Conservation (phyloP, 2,113 vertebrate genomes). For the Agapornis roseicollis region DNA sequence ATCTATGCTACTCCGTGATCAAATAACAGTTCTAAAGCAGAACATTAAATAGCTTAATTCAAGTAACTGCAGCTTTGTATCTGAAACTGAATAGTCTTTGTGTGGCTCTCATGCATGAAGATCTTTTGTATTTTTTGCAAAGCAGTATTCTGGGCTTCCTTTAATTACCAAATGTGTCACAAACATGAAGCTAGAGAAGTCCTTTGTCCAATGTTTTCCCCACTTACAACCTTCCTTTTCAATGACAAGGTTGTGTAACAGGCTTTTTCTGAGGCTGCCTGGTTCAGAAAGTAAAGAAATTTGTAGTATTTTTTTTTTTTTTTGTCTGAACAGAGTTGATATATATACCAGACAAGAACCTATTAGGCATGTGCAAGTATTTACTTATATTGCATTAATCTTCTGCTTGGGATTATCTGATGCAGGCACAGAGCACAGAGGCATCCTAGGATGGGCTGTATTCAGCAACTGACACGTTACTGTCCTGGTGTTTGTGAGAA, state of each 20-base stretch:
- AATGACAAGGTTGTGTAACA: not conserved
- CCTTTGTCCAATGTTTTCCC: not conserved
- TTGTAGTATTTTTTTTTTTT: not conserved
- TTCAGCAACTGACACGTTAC: not conserved
- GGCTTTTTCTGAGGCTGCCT: not conserved
- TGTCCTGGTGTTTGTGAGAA: not conserved
- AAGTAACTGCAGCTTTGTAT: not conserved
- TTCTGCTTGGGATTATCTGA: not conserved
- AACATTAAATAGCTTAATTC: conserved; percentile 12
- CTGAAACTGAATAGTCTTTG: conserved; percentile 1
- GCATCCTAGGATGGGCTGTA: not conserved
- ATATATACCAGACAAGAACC: not conserved
- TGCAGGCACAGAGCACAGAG: not conserved
- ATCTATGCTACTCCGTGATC: conserved; percentile 34
- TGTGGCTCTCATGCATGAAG: conserved; percentile 4
- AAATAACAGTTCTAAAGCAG: not conserved
- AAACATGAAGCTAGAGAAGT: not conserved
- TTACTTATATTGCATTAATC: not conserved
- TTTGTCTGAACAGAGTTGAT: not conserved
- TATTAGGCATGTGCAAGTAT: not conserved
- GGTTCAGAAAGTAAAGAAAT: not conserved
- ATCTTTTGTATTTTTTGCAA: conserved; percentile 44
- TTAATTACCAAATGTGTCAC: conserved; percentile 46
- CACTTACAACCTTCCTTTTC: not conserved
- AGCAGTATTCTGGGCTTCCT: not conserved